Percentiles rank a stretch among this genome's conserved stretches.
These are phyloP conservation scores for Sanderia malayensis DNA, from an alignment of 30 jellyfish, hydroid and myxozoan genomes.

Conservation along the genomic window DNA sequence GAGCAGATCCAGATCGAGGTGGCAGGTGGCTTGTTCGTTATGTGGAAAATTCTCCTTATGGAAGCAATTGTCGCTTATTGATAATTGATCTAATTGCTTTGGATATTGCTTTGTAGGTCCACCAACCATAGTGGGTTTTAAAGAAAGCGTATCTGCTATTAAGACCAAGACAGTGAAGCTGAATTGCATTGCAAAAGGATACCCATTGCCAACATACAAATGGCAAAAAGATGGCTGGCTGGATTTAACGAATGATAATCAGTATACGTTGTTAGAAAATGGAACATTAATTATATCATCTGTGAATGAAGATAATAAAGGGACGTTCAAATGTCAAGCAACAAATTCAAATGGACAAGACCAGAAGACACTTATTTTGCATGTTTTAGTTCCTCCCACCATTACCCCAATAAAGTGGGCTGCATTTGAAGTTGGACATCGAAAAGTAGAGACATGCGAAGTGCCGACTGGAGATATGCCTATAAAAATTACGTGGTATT, in stretches of 20 bases:
- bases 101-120: constrained; percentile 55
- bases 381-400: constrained; percentile 84
- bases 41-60: no score
- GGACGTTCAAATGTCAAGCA: constrained; percentile 69
- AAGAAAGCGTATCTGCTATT: constrained; percentile 40
- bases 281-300: constrained; percentile 67
- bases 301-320: constrained; percentile 56
- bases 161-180: constrained; percentile 42
- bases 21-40: no score
- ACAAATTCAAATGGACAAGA: constrained; percentile 51
- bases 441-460: constrained; percentile 73
- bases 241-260: constrained; percentile 23
- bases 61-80: no score
- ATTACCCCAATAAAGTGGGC: constrained; percentile 76
- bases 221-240: constrained; percentile 78
- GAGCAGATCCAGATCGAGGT: no score
- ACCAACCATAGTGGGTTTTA: constrained; percentile 68
- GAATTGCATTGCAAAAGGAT: constrained; percentile 85
- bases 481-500: constrained; percentile 76
- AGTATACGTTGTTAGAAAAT: constrained; percentile 46
- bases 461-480: constrained; percentile 79
- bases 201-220: constrained; percentile 49
- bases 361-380: constrained; percentile 34
- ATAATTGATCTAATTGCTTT: no score
- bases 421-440: constrained; percentile 75